Percentiles rank a stretch among this genome's conserved stretches.
These are phyloP conservation scores for Agrotis segetum DNA, from an alignment of 2,888 invertebrate species.

Conservation along the genomic window DNA sequence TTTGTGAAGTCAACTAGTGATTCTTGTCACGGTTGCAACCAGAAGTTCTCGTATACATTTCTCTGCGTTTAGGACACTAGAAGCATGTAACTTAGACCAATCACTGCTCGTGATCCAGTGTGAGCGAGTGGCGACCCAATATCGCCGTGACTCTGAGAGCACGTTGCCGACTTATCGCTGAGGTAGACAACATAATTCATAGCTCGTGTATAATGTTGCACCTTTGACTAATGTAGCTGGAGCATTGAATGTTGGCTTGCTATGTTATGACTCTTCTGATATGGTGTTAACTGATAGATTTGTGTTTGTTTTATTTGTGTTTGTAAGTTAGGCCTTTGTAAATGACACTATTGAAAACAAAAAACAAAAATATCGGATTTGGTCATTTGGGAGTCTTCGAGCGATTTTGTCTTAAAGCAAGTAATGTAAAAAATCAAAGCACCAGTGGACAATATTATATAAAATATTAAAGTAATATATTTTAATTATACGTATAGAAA, in stretches of 20 bases:
- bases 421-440: no score
- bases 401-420: no score
- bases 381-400: no score
- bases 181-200: constrained; percentile 61
- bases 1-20: no score
- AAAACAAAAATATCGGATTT: no score
- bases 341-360: no score
- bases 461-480: no score
- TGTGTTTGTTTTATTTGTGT: background rate
- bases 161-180: constrained; percentile 59
- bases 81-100: constrained; percentile 66
- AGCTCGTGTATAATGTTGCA: constrained; percentile 61
- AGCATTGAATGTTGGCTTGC: constrained; percentile 27
- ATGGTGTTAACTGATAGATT: background rate
- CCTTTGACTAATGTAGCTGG: constrained; percentile 47
- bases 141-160: constrained; percentile 61
- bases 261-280: background rate
- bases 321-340: background rate
- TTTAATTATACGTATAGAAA: no score
- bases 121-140: constrained; percentile 79
- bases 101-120: constrained; percentile 81
- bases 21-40: no score
- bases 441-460: no score
- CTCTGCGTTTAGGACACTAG: constrained; percentile 9
- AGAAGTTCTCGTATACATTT: no score